Evolutionary conservation across 2,888 invertebrate genomes (phyloP).

Genomic region (Vanessa cardui): DNA sequence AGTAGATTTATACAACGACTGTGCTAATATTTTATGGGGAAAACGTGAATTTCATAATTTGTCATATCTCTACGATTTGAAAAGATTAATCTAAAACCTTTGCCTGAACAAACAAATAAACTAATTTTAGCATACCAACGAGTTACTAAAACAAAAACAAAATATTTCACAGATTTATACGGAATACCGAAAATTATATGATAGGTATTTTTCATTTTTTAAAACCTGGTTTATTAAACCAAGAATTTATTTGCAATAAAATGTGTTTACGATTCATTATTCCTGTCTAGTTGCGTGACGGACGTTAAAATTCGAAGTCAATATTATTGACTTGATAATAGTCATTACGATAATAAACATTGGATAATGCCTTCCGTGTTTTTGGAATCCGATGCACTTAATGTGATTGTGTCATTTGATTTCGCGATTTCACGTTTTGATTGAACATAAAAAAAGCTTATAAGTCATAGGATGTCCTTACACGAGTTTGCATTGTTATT

Average conservation of each 20-base stretch:
- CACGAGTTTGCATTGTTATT: too few species aligned
- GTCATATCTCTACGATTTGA: too few species aligned
- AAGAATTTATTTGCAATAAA: slow-evolving; percentile 40
- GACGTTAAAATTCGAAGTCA: slow-evolving; percentile 42
- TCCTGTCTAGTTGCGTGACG: slow-evolving; percentile 54
- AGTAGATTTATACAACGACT: too few species aligned
- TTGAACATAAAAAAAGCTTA: neutral
- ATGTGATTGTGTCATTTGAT: neutral
- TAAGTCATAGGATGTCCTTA: neutral
- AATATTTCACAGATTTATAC: too few species aligned
- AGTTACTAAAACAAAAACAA: too few species aligned
- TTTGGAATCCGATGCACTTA: slow-evolving; percentile 5
- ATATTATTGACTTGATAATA: slow-evolving; percentile 48
- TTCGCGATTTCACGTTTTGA: neutral
- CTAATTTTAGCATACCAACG: too few species aligned
- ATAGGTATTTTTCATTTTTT: neutral
- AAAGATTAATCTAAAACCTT: too few species aligned
- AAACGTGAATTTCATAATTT: too few species aligned
- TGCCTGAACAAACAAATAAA: too few species aligned
- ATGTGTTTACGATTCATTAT: slow-evolving; percentile 48
- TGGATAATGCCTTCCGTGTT: slow-evolving; percentile 45
- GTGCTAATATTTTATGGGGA: too few species aligned
- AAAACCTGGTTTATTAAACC: neutral
- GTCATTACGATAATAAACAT: slow-evolving; percentile 54
- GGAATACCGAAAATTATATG: too few species aligned